phyloP scores from a whole-genome alignment of 2,888 invertebrate genomes.

The Agonopterix heracliana region DNA sequence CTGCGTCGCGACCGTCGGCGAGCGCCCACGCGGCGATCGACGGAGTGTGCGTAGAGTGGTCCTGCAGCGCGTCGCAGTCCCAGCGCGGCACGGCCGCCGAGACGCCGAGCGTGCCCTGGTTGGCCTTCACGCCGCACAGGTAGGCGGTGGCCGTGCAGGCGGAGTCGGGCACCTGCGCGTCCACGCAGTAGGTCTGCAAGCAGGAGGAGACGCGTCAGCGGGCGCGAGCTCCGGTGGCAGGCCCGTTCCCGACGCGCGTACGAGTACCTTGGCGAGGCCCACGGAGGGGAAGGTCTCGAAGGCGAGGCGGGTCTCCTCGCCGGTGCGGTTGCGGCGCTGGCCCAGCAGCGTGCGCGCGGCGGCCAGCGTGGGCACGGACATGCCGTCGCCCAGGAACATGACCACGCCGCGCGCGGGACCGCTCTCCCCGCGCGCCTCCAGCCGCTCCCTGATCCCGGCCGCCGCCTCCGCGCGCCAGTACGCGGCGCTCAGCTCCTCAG shows the following conservation, averaged over 20 bases:
- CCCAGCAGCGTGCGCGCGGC: conserved; percentile 77
- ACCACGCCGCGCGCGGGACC: conserved; percentile 76
- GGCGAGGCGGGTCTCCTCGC: conserved; percentile 74
- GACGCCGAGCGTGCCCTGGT: conserved; percentile 64
- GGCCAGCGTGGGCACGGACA: conserved; percentile 81
- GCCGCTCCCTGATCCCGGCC: conserved; percentile 82
- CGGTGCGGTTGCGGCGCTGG: conserved; percentile 60
- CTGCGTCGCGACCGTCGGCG: conserved; percentile 48
- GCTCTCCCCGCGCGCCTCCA: conserved; percentile 38
- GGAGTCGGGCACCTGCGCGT: conserved; percentile 70
- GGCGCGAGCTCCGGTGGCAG: background rate
- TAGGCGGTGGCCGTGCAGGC: conserved; percentile 73
- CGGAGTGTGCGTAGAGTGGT: conserved; percentile 74
- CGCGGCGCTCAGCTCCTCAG: conserved; percentile 56
- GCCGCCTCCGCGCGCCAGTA: conserved; percentile 75
- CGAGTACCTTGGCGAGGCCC: conserved; percentile 51
- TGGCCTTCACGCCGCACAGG: conserved; percentile 67
- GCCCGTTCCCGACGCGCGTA: background rate
- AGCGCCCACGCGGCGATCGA: conserved; percentile 81
- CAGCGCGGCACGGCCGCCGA: conserved; percentile 56
- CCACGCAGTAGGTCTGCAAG: conserved; percentile 57
- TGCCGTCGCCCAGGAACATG: conserved; percentile 83
- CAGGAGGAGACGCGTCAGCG: conserved; percentile 35
- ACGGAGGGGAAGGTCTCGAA: conserved; percentile 79
- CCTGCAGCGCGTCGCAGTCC: conserved; percentile 78